Base-by-base conservation (phyloP, 2,888 invertebrate species). In the Biston betularia region DNA sequence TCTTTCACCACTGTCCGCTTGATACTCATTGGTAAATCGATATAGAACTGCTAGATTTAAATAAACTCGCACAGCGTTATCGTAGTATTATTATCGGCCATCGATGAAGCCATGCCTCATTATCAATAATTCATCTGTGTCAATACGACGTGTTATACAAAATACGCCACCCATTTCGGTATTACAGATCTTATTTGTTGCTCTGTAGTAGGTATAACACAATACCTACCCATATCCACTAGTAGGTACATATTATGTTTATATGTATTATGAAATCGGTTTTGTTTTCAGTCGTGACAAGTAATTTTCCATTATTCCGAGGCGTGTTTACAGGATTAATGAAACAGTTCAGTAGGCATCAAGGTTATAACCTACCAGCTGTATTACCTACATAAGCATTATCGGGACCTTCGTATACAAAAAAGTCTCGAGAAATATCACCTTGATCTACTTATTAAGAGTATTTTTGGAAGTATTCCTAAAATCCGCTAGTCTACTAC, bases 41-140 rank as follows among this genome's bases (percentile, higher is more conserved):
- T 45, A 35, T 46, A 57, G 35, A 48, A 48, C 1, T 48, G 14
- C 14, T 24, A 3, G 1, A 24, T 24, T 24, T 61, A 61, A 54
- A 63, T 52, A 57, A 12, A 52, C 38, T 40, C 40, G 63, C 15
- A 40, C 35, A 38, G 40, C 14, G 40, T 59, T 65, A 59, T 55
- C 55, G 45, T 38, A 1, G 46, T 56, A 62, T 70, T 67, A 56
- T 67, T 70, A 69, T 69, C 70, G 49, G 33, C 33, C 63, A 65
- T 35, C 52, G 61, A 59, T 59, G 44, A 35, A 63, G 44, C 46
- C 53, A 58, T 55, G 56, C 63, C 62, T 42, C 44, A 50, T 50
- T 68, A 71, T 72, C 63, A 62, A 24, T 24, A 24, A 62, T 59
- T 67, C 71, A 74, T 65, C 70, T 73, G 74, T 71, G 71, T 70